Evolutionary conservation across 1,140 invertebrate genomes (phyloP).

Genomic region (Listronotus bonariensis): DNA sequence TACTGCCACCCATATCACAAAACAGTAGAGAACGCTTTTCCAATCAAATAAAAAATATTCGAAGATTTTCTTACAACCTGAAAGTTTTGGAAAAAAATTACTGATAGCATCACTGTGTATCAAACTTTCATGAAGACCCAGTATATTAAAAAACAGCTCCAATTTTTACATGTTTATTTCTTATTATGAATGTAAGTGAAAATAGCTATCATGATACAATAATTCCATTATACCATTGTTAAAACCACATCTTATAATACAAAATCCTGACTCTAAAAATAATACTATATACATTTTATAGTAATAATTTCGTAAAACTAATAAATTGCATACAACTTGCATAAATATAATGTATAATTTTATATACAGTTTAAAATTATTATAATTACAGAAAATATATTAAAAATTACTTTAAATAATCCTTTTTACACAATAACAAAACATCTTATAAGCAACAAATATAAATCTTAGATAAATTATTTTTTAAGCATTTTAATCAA

Average conservation of each 20-base stretch:
- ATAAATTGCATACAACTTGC: slow-evolving; percentile 19
- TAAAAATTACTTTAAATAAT: slow-evolving; percentile 31
- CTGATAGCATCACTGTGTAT: too few relatives aligned
- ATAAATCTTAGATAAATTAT: slow-evolving; percentile 32
- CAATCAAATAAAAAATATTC: too few relatives aligned
- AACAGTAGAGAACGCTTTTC: too few relatives aligned
- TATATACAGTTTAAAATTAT: slow-evolving; percentile 26
- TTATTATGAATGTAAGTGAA: slow-evolving; percentile 50
- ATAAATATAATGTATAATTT: slow-evolving; percentile 16
- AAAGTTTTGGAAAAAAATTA: too few relatives aligned
- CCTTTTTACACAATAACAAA: slow-evolving; percentile 27
- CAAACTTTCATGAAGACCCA: too few relatives aligned
- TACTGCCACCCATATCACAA: too few relatives aligned
- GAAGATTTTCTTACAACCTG: too few relatives aligned
- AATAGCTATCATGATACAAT: slow-evolving; percentile 49
- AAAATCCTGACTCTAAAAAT: slow-evolving; percentile 41
- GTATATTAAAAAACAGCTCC: too few relatives aligned
- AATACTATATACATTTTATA: slow-evolving; percentile 39
- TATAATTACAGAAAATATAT: slow-evolving; percentile 33
- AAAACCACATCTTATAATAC: slow-evolving; percentile 40
- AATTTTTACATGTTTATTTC: slow-evolving; percentile 36
- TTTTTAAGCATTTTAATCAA: slow-evolving; percentile 24
- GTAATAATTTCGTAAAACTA: slow-evolving; percentile 28
- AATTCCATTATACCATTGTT: slow-evolving; percentile 44
- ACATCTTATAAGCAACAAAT: slow-evolving; percentile 31